Base-by-base conservation (phyloP, 2,888 invertebrate species). In the Cactoblastis cactorum region DNA sequence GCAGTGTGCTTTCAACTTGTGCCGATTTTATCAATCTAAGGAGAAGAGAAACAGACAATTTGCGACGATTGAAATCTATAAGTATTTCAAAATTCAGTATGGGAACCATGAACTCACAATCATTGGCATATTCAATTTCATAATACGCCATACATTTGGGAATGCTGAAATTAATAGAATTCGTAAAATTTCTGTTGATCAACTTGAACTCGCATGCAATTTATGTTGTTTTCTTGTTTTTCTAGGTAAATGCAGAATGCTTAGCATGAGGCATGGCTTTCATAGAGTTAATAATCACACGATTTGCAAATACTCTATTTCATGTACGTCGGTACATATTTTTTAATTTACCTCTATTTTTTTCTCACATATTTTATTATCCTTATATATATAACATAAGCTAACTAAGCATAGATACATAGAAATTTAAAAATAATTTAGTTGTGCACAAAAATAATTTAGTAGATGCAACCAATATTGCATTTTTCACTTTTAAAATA, bases 191-290 rank as follows among this genome's bases (percentile, higher is more conserved):
- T 41, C 41, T 41, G 34, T 41, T 41, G 18, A 41, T 41, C 33
- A 32, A 54, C 64, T 57, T 66, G 59, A 62, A 54, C 51, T 58
- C 61, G 82, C 79, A 80, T 81, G 79, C 58, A 47, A 55, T 64
- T 74, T 67, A 75, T 70, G 65, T 58, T 63, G 61, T 74, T 67
- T 73, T 69, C 59, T 65, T 37, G 37, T 37, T 60, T 80, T 83
- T 87, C 65, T 86, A 88, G 86, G 83, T 81, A 74, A 75, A 69
- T 71, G 74, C 80, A 77, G 78, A 72, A 67, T 77, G 65, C 73
- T 65, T 76, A 74, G 85, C 83, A 86, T 83, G 85, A 79, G 77
- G 69, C 76, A 83, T 74, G 79, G 80, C 78, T 81, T 83, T 63
- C 65, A 71, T 82, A 88, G 74, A 83, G 66, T 78, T 65, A 83